Evolutionary conservation across 2,113 vertebrate genomes (phyloP).

Genomic region (Pontoporia blainvillei): DNA sequence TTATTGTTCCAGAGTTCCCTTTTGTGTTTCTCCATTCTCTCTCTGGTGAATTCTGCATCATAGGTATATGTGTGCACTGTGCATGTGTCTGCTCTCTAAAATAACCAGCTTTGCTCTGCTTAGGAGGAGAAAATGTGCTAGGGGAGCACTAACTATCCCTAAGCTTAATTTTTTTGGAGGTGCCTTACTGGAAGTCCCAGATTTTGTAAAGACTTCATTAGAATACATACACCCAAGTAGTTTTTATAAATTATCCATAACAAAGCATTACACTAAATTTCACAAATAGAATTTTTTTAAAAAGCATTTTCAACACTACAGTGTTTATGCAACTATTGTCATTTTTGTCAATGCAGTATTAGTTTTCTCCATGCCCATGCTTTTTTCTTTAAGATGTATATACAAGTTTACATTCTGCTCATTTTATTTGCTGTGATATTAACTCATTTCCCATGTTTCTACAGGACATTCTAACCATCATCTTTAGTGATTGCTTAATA

Average conservation of each 20-base stretch:
- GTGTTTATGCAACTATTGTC: neutral
- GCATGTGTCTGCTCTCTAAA: no score
- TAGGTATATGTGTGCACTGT: neutral
- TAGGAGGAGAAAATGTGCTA: neutral
- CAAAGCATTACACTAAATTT: neutral
- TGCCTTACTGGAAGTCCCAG: neutral
- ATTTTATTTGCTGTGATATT: neutral
- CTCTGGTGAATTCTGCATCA: neutral
- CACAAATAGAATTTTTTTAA: neutral
- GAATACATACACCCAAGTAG: neutral
- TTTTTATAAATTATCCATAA: neutral
- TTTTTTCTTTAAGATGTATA: neutral
- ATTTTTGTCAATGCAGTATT: neutral
- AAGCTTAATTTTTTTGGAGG: neutral
- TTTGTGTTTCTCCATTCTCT: neutral
- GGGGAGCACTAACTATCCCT: neutral
- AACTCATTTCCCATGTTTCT: neutral
- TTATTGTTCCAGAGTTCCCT: neutral
- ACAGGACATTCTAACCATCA: neutral
- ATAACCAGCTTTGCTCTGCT: neutral
- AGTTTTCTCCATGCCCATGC: neutral
- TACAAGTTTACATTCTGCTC: neutral
- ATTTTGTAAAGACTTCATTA: neutral
- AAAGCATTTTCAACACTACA: neutral
- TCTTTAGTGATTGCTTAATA: neutral